Conservation (phyloP, 2,113 vertebrate genomes). For the Myotis davidii region DNA sequence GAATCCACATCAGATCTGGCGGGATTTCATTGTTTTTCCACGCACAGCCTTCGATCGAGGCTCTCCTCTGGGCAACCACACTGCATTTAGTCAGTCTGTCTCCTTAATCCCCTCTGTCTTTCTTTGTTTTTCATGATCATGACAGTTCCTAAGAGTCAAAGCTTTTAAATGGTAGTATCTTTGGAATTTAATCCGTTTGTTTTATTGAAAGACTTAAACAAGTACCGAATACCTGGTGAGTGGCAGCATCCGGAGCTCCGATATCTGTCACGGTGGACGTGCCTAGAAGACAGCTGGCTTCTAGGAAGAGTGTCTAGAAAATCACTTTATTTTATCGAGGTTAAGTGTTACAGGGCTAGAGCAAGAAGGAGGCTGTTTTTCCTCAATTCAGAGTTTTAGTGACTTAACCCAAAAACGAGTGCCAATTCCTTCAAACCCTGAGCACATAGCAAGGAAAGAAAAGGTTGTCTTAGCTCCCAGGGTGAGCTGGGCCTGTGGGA, state of each 20-base stretch:
- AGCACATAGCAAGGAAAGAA: background rate
- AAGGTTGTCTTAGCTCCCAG: background rate
- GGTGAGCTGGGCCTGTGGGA: rapidly evolving
- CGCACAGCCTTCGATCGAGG: background rate
- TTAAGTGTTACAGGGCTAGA: rapidly evolving
- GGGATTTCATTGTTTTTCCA: background rate
- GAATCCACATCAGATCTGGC: background rate
- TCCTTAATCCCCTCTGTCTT: background rate
- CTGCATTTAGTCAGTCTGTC: rapidly evolving
- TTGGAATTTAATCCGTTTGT: background rate
- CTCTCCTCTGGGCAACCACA: no score
- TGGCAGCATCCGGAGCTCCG: background rate
- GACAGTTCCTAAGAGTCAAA: background rate
- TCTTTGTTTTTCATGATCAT: background rate
- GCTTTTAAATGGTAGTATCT: background rate
- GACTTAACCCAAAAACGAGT: background rate
- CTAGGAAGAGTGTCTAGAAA: background rate
- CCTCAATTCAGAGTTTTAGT: background rate
- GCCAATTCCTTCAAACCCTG: background rate
- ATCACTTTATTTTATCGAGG: background rate
- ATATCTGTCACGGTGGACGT: rapidly evolving
- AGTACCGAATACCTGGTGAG: background rate
- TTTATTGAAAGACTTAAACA: background rate
- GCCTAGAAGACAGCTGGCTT: background rate
- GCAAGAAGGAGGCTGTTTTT: background rate